phyloP scores from a whole-genome alignment of 2,113 vertebrate species.

The Paramormyrops kingsleyae region DNA sequence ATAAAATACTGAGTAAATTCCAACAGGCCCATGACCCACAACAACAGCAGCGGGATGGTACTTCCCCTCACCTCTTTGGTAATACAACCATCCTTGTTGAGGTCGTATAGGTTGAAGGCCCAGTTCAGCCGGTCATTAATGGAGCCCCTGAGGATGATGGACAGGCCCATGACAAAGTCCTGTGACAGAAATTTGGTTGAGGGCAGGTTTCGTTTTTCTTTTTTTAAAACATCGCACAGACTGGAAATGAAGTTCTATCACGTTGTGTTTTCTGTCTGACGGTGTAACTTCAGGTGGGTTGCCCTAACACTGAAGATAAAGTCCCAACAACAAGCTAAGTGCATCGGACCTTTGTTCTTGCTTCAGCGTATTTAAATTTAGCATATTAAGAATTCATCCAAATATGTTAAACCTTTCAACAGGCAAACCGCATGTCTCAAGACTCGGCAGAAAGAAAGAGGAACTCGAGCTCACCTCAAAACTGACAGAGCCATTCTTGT shows the following conservation, averaged over 20 bases:
- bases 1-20: neutral
- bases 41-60: neutral
- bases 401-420: neutral
- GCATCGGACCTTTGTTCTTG: neutral
- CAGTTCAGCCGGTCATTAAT: conserved; percentile 84
- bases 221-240: neutral
- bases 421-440: neutral
- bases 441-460: neutral
- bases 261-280: neutral
- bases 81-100: conserved; percentile 95
- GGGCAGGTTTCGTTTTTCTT: neutral
- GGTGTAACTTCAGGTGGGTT: neutral
- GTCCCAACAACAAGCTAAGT: neutral
- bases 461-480: conserved; percentile 76
- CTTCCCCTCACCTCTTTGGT: conserved; percentile 74
- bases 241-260: neutral
- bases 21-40: neutral
- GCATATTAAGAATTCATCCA: neutral
- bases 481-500: conserved; percentile 80
- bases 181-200: conserved; percentile 31
- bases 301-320: neutral
- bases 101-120: conserved; percentile 92
- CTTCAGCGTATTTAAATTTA: neutral
- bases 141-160: conserved; percentile 83
- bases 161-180: conserved; percentile 87